These are phyloP conservation scores for Glaucidium brasilianum DNA, from an alignment of 2,113 vertebrate species.

Conservation along the genomic window DNA sequence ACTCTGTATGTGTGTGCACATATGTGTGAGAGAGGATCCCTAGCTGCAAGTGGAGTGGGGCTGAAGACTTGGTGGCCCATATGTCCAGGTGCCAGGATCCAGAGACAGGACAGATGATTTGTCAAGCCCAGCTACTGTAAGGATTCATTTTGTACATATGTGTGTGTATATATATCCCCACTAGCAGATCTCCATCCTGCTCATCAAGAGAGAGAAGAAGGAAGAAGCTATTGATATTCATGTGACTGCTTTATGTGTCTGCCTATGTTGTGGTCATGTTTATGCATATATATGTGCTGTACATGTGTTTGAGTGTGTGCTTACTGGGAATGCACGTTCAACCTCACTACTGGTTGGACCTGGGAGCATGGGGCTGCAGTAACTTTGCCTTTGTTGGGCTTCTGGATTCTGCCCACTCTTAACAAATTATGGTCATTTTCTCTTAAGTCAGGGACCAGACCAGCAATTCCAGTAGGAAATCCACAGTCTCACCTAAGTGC, in stretches of 20 bases:
- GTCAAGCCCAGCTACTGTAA: not conserved
- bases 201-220: not conserved
- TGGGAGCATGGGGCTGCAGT: not conserved
- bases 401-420: not conserved
- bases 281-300: not conserved
- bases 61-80: not conserved
- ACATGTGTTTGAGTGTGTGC: not conserved
- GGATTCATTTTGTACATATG: not conserved
- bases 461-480: not conserved
- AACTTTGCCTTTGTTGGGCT: not conserved
- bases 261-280: not conserved
- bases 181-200: not conserved
- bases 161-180: not conserved
- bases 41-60: not conserved
- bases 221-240: not conserved
- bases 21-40: accelerated
- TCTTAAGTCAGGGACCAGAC: not conserved
- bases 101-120: not conserved
- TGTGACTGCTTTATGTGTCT: not conserved
- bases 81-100: not conserved
- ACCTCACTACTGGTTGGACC: not conserved
- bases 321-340: not conserved
- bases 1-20: not conserved
- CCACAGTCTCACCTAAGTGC: not conserved
- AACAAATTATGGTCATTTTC: not conserved